Percentiles rank a stretch among this genome's conserved stretches.
These are phyloP conservation scores for Athetis lepigone DNA, from an alignment of 2,888 invertebrate genomes.

Conservation along the genomic window DNA sequence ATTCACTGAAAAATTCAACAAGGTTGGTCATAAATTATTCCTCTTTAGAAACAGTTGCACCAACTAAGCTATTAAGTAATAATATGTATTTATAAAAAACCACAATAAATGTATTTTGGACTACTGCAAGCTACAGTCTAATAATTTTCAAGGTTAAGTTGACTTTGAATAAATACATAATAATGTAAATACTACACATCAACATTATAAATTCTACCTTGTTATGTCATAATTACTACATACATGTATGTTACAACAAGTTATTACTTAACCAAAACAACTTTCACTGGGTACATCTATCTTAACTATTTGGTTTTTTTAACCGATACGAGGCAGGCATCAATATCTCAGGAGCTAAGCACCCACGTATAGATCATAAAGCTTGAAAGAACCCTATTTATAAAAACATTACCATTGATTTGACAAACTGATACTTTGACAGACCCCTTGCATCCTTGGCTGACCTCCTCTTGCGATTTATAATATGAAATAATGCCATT, in stretches of 20 bases:
- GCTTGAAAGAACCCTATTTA: neutral
- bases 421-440: conserved; percentile 95
- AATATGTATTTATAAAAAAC: too few relatives aligned
- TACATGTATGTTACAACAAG: conserved; percentile 1
- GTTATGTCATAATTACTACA: conserved; percentile 11
- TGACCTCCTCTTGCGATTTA: conserved; percentile 95
- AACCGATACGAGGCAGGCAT: conserved; percentile 1
- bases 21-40: neutral
- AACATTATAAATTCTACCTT: neutral
- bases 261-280: conserved; percentile 38
- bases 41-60: neutral
- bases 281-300: conserved; percentile 42
- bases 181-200: neutral
- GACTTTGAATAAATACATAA: too few relatives aligned
- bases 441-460: conserved; percentile 95
- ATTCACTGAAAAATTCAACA: conserved; percentile 89
- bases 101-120: neutral
- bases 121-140: neutral
- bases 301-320: neutral
- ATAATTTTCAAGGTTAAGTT: neutral
- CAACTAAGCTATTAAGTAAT: neutral
- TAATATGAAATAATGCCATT: conserved; percentile 95
- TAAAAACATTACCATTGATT: conserved; percentile 91
- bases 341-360: neutral
- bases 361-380: neutral